Conservation (phyloP, 2,888 invertebrate genomes). For the Latheticus oryzae region DNA sequence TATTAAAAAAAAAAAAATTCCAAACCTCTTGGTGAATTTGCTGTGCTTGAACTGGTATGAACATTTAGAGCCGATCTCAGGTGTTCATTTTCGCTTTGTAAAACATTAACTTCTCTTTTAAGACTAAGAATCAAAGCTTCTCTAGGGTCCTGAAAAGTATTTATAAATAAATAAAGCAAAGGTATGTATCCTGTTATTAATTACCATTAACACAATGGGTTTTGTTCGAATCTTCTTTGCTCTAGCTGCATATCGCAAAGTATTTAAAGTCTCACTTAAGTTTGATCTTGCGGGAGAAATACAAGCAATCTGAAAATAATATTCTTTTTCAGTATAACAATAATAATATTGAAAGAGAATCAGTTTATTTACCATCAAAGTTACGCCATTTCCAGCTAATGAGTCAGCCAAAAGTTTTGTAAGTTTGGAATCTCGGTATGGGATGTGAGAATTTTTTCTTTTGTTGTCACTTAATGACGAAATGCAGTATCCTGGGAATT, state of each 20-base stretch:
- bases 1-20: too few species aligned
- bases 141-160: constrained; percentile 80
- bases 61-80: constrained; percentile 80
- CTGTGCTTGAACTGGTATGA: constrained; percentile 68
- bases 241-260: constrained; percentile 90
- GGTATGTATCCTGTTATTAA: background rate
- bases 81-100: constrained; percentile 91
- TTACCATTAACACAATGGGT: constrained; percentile 93
- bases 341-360: too few species aligned
- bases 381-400: constrained; percentile 92
- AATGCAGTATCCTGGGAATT: constrained; percentile 94
- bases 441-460: constrained; percentile 86
- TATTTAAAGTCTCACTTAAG: constrained; percentile 88
- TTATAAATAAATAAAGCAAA: constrained; percentile 4
- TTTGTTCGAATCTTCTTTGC: constrained; percentile 94
- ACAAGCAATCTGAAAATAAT: constrained; percentile 84
- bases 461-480: constrained; percentile 88
- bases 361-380: constrained; percentile 81
- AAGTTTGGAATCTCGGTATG: constrained; percentile 93
- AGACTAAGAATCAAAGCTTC: constrained; percentile 91
- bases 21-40: constrained; percentile 46
- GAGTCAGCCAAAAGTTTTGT: constrained; percentile 94
- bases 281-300: constrained; percentile 91
- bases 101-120: constrained; percentile 86
- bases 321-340: too few species aligned